Base-by-base conservation (phyloP, 2,888 invertebrate species). In the Eremobia ochroleuca region DNA sequence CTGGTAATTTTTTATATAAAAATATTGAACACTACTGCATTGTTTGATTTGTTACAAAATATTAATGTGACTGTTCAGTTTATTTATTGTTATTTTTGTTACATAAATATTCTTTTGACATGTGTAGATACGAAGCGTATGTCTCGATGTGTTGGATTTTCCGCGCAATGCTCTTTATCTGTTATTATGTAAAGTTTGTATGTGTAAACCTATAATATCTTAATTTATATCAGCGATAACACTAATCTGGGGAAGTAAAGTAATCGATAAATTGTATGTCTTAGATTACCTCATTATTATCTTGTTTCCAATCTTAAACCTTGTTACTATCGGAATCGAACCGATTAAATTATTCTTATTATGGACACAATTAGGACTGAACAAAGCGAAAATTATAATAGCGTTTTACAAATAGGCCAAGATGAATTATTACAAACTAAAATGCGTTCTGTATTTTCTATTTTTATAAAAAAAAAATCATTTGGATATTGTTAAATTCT, bases 61-160 rank as follows among this genome's bases (percentile, higher is more conserved):
- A 73, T 81, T 78, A 76, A 59, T 84, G 67, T 81, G 76, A 82
- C 70, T 82, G 71, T 87, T 81, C 73, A 74, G 67, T 79, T 79
- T 79, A 84, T 82, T 81, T 77, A 88, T 83, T 87, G 81, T 87
- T 87, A 74, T 79, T 76, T 82, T 81, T 83, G 69, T 78, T 83
- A 72, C 64, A 65, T 76, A 58, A 69, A 81, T 79, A 73, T 85
- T 88, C 62, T 73, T 81, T 85, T 80, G 73, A 80, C 78, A 75
- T 46, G 52, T 77, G 65, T 71, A 69, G 55, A 64, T 79, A 69
- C 68, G 66, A 78, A 74, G 66, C 59, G 67, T 73, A 76, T 40
- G 70, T 84, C 79, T 75, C 70, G 28, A 73, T 80, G 67, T 76
- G 74, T 77, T 77, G 69, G 65, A 79, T 69, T 69, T 79, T 73